Base-by-base conservation (phyloP, 2,797 vertebrate species). In the Crypturellus tataupa region DNA sequence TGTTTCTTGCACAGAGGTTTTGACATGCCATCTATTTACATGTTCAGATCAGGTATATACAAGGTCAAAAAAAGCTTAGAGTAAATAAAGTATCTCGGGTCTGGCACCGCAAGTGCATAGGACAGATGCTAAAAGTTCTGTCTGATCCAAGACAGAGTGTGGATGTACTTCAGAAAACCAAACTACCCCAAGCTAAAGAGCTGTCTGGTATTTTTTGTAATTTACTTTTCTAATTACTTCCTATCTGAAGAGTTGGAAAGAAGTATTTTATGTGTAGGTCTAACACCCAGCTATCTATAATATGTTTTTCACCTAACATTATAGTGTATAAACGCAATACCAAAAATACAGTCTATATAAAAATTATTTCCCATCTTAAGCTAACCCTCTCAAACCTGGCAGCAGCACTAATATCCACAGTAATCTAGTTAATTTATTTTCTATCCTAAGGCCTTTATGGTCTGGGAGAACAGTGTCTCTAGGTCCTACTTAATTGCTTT, bases 401-500 rank as follows among this genome's bases (percentile, higher is more conserved):
- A 90, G 35, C 27, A 75, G 65, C 42, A 75, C 47, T 70, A 80
- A 85, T 20, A 65, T 7, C 29, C 47, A 91, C 29, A 75, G 21
- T 68, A 88, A 71, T 2, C 59, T 24, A 63, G 35, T 20, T 3
- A 9, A 75, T 68, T 73, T 70, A 29, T 70, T 83, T 78, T 85
- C 70, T 86, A 73, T 86, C 83, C 80, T 81, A 68, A 75, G 91
- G 86, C 44, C 53, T 75, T 78, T 80, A 71, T 68, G 68, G 35
- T 68, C 70, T 81, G 83, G 73, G 80, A 87, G 73, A 84, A 85
- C 35, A 75, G 51, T 25, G 33, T 92, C 63, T 40, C 29, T 86
- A 90, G 94, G 75, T 71, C 91, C 80, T 31, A 85, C 17, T 89
- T 89, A 79, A 95, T 85, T 89, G 70, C 71, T 89, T 92, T 78